A percentile compares a stretch with the other conserved stretches of the same genome.
Evolutionary conservation across 2,888 invertebrate genomes (phyloP).

Genomic region (Alloplasta piceator): DNA sequence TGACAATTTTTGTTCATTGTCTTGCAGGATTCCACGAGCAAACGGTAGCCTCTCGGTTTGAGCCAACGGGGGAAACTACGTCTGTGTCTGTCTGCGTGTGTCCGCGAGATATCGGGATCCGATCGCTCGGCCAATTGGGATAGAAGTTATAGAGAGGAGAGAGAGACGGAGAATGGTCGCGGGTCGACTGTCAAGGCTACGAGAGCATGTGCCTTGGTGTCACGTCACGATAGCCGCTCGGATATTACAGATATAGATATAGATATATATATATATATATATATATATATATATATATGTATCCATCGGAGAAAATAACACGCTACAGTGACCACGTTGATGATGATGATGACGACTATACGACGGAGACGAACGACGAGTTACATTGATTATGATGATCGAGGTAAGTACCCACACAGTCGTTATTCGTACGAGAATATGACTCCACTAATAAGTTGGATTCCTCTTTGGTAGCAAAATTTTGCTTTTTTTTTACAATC

Average conservation of each 20-base stretch:
- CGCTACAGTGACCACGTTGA: slow-evolving; percentile 68
- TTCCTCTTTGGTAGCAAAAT: no score
- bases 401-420: slow-evolving; percentile 70
- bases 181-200: slow-evolving; percentile 81
- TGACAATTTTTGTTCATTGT: background rate
- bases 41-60: slow-evolving; percentile 22
- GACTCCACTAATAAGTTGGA: slow-evolving; percentile 2
- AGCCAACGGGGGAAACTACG: slow-evolving; percentile 51
- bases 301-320: slow-evolving; percentile 72
- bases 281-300: slow-evolving; percentile 40
- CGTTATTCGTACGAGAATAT: slow-evolving; percentile 46
- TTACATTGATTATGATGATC: slow-evolving; percentile 57
- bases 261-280: background rate
- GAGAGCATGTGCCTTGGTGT: slow-evolving; percentile 73
- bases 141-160: slow-evolving; percentile 38
- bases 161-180: slow-evolving; percentile 61
- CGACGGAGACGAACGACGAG: slow-evolving; percentile 30
- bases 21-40: slow-evolving; percentile 23
- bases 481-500: no score
- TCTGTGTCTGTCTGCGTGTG: no score
- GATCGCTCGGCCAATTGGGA: slow-evolving; percentile 56
- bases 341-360: slow-evolving; percentile 66
- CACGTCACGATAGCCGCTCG: slow-evolving; percentile 71
- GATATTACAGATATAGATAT: slow-evolving; percentile 47
- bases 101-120: slow-evolving; percentile 34